Percentiles rank a stretch among this genome's conserved stretches.
Evolutionary conservation across 2,888 invertebrate species (phyloP).

Genomic region (Germaria angustata): DNA sequence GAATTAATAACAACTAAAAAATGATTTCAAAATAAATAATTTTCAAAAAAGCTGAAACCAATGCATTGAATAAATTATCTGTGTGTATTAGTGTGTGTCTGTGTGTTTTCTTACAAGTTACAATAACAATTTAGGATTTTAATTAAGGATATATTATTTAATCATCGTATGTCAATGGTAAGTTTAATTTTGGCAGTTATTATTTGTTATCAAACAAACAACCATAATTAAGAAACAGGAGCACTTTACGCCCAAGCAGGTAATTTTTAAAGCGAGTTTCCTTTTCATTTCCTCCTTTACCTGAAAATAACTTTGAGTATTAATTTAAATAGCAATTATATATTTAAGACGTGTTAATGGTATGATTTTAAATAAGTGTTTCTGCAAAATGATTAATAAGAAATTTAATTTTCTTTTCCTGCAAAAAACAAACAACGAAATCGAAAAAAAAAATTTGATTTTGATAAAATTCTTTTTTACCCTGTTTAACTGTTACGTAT

Average conservation of each 20-base stretch:
- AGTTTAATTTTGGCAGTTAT: conserved; percentile 35
- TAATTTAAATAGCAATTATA: neutral
- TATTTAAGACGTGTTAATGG: neutral
- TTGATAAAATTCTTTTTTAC: too few relatives aligned
- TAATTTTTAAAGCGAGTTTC: neutral
- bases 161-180: conserved; percentile 49
- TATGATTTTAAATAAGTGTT: neutral
- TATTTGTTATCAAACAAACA: neutral
- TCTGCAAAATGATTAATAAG: too few relatives aligned
- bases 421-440: too few relatives aligned
- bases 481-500: too few relatives aligned
- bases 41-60: neutral
- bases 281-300: neutral
- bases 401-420: too few relatives aligned
- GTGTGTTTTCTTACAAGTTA: conserved; percentile 31
- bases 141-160: conserved; percentile 57
- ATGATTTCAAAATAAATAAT: neutral
- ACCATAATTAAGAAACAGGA: neutral
- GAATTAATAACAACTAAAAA: neutral
- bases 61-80: neutral
- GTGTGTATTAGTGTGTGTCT: neutral
- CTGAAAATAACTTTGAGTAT: neutral
- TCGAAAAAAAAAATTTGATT: too few relatives aligned
- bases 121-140: conserved; percentile 59
- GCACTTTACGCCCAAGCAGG: neutral